phyloP scores from a whole-genome alignment of 53 echinoderm and acorn worm species.

The Henricia sp. region DNA sequence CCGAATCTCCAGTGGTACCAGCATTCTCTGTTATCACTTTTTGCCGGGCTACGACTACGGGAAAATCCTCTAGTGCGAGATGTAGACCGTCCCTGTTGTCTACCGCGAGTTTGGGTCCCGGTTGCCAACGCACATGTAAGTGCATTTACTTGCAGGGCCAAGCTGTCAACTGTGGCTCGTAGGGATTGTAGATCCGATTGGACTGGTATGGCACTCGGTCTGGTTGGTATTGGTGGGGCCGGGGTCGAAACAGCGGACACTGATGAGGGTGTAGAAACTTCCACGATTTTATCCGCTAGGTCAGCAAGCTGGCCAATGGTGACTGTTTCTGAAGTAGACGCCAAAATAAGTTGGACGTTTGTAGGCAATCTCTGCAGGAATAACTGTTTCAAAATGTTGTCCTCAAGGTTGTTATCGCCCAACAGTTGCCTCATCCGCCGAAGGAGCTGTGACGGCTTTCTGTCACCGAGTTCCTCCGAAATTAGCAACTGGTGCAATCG shows the following conservation, averaged over 20 bases:
- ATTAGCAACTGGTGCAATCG: slow-evolving; percentile 37
- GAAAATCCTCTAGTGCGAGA: background rate
- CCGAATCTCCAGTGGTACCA: slow-evolving; percentile 57
- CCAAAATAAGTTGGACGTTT: slow-evolving; percentile 41
- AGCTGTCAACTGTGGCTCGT: background rate
- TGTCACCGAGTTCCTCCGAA: slow-evolving; percentile 36
- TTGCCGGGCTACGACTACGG: background rate
- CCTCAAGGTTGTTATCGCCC: slow-evolving; percentile 1
- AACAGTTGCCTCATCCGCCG: slow-evolving; percentile 32
- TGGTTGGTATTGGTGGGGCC: background rate
- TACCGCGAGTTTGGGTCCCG: background rate
- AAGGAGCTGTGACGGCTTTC: slow-evolving; percentile 36
- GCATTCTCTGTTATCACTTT: background rate
- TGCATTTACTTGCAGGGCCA: background rate
- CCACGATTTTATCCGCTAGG: slow-evolving; percentile 27
- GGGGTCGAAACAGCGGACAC: background rate
- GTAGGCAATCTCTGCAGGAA: slow-evolving; percentile 38
- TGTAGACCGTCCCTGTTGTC: background rate
- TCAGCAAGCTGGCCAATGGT: slow-evolving; percentile 15
- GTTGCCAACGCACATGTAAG: background rate
- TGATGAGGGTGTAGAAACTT: background rate
- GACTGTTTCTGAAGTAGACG: slow-evolving; percentile 5
- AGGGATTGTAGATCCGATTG: background rate
- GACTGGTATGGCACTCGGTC: background rate
- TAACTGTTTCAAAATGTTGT: slow-evolving; percentile 6